Base-by-base conservation (phyloP, 2,888 invertebrate species). In the Torymus tubicola region DNA sequence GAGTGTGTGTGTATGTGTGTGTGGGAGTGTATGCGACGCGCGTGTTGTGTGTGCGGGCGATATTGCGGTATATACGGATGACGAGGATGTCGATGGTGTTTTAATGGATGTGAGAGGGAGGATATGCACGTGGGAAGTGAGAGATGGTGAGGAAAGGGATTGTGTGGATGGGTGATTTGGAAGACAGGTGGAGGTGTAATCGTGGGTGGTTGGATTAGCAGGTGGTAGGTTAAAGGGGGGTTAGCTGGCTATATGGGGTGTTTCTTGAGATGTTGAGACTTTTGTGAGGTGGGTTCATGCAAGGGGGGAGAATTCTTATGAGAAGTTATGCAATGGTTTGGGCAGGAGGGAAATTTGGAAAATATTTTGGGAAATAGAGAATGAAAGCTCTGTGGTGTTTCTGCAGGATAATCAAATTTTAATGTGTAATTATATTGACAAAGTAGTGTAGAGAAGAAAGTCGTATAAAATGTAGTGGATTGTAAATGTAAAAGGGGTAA, bases 111-210 rank as follows among this genome's bases (percentile, higher is more conserved):
- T 31, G 31, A 3, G 8, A 68, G 72, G 72, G 76, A 69, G 73
- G 70, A 75, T 67, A 68, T 75, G 81, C 81, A 77, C 78, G 78
- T 78, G 78, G 74, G 81, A 68, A n/a, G n/a, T n/a, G 65, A 71
- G 67, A 63, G 70, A 12, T 53, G n/a, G 11, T 10, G 4, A 63
- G 18, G 24, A 42, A 2, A 14, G 53, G 21, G n/a, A n/a, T n/a
- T 8, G 14, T 21, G n/a, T 53, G 3, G 42, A 0, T 1, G 4
- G 3, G 18, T 1, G 14, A n/a, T 5, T 11, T 16, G 60, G 11
- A 50, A 52, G 60, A 16, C 60, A 16, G 11, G 31, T 57, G 68
- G 13, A 68, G n/a, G 53, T 58, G 18, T 1, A 12, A n/a, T n/a
- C 21, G 55, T 50, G 42, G 42, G 53, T 64, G 18, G 57, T 57